A percentile compares a stretch with the other conserved stretches of the same genome.
These are phyloP conservation scores for Dromaius novaehollandiae DNA, from an alignment of 2,113 vertebrate genomes.

Conservation along the genomic window DNA sequence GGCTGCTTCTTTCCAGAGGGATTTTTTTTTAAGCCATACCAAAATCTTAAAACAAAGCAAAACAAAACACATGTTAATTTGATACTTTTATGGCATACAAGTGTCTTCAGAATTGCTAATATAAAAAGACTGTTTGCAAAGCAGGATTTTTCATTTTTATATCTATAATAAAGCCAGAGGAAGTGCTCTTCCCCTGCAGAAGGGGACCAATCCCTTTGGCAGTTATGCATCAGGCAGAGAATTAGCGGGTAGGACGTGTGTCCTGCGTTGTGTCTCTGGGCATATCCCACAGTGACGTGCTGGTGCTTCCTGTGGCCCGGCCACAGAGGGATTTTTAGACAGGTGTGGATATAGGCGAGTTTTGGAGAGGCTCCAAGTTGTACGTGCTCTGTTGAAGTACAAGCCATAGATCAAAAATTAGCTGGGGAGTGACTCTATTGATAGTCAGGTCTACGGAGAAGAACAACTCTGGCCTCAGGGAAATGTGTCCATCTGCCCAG, in stretches of 20 bases:
- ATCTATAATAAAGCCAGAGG: neutral
- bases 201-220: neutral
- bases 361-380: fast-evolving
- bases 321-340: neutral
- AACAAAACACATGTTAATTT: neutral
- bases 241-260: neutral
- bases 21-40: neutral
- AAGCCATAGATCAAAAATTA: neutral
- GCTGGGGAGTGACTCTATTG: fast-evolving
- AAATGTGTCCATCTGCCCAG: neutral
- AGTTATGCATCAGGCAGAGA: neutral
- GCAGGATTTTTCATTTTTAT: neutral
- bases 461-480: fast-evolving
- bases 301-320: neutral
- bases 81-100: neutral
- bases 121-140: neutral
- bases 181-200: neutral
- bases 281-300: neutral
- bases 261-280: neutral
- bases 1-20: neutral
- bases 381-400: neutral
- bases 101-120: neutral
- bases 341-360: neutral
- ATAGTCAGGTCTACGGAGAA: neutral
- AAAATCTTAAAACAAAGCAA: neutral